Percentiles rank a stretch among this genome's conserved stretches.
phyloP scores from a whole-genome alignment of 2,797 vertebrate genomes.

The Fistularia commersonii region DNA sequence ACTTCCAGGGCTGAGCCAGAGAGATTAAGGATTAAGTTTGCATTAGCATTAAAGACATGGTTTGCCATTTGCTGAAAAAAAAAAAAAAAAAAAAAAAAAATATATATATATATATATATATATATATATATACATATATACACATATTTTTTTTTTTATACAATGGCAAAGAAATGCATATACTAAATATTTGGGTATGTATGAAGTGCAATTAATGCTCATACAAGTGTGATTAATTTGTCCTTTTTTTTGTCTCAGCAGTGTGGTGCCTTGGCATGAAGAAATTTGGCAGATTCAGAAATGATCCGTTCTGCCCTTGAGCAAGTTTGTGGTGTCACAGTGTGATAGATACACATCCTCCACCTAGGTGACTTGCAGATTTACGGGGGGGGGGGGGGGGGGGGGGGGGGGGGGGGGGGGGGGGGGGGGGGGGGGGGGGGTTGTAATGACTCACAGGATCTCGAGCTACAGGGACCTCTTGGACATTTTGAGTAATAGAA shows the following conservation, averaged over 20 bases:
- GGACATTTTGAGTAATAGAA: conserved; percentile 38
- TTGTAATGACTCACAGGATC: conserved; percentile 22
- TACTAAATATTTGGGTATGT: conserved; percentile 16
- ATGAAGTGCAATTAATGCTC: conserved; percentile 21
- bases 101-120: not conserved
- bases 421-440: not conserved
- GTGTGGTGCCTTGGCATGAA: not conserved
- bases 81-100: not conserved
- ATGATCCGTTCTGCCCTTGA: conserved; percentile 9
- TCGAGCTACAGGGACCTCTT: conserved; percentile 25
- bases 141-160: too few species aligned
- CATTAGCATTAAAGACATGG: too few species aligned
- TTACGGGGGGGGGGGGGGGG: conserved; percentile 1
- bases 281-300: conserved; percentile 5
- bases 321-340: conserved; percentile 4
- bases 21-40: not conserved
- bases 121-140: too few species aligned
- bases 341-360: conserved; percentile 10
- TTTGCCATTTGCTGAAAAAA: not conserved
- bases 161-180: conserved; percentile 1
- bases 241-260: not conserved
- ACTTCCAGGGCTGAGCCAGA: conserved; percentile 6
- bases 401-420: not conserved
- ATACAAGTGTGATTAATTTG: conserved; percentile 11
- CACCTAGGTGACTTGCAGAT: conserved; percentile 24